Percentiles rank a stretch among this genome's conserved stretches.
Conservation (phyloP, 2,888 invertebrate genomes). For the Timandra comae region DNA sequence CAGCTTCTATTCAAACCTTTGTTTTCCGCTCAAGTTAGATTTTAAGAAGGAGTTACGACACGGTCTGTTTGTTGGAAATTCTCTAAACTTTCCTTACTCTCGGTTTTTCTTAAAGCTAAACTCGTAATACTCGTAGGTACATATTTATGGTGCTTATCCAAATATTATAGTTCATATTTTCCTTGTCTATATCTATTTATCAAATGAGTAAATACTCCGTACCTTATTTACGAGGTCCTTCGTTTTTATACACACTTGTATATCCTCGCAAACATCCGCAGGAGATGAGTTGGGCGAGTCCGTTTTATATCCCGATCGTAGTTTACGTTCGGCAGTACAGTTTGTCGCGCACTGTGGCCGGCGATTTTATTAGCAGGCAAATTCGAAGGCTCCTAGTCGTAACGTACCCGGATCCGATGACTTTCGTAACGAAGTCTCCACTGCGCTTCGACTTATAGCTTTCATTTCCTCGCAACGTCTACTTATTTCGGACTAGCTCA, state of each 20-base stretch:
- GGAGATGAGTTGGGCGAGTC: slow-evolving; percentile 55
- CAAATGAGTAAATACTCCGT: slow-evolving; percentile 21
- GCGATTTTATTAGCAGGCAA: slow-evolving; percentile 64
- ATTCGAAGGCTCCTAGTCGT: slow-evolving; percentile 54
- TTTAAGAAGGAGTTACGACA: slow-evolving; percentile 28
- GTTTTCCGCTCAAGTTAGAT: slow-evolving; percentile 25
- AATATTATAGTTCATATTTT: slow-evolving; percentile 8
- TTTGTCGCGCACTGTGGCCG: slow-evolving; percentile 38
- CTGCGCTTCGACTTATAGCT: slow-evolving; percentile 47
- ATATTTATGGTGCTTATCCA: slow-evolving; percentile 1
- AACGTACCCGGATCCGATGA: slow-evolving; percentile 49
- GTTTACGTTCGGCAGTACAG: slow-evolving; percentile 42
- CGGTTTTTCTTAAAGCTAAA: slow-evolving; percentile 13
- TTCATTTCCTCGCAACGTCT: slow-evolving; percentile 51
- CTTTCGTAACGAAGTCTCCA: slow-evolving; percentile 46
- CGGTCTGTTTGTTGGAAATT: slow-evolving; percentile 25
- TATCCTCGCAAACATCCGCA: slow-evolving; percentile 48
- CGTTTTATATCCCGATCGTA: slow-evolving; percentile 48
- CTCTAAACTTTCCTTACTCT: slow-evolving; percentile 23
- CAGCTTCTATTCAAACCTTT: slow-evolving; percentile 28
- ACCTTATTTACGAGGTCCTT: slow-evolving; percentile 25
- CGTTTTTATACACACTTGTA: slow-evolving; percentile 26
- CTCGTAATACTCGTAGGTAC: not conserved
- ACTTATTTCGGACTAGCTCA: slow-evolving; percentile 20
- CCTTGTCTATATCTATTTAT: slow-evolving; percentile 5